Conservation (phyloP, 2,113 vertebrate genomes). For the Psilopsiagon aurifrons region DNA sequence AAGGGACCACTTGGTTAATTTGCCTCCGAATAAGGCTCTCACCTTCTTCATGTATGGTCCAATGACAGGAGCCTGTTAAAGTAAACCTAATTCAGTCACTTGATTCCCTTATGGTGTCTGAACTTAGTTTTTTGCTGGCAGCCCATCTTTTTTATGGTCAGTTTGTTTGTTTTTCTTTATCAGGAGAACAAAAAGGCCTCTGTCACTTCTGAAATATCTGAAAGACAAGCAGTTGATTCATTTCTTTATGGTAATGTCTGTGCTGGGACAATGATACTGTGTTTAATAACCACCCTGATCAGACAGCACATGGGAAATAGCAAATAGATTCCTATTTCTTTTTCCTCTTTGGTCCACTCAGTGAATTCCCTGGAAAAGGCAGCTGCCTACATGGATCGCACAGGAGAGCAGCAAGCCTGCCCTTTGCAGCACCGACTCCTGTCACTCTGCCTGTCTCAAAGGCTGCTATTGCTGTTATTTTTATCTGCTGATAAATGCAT, state of each 20-base stretch:
- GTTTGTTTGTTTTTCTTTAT: background rate
- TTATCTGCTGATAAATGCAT: background rate
- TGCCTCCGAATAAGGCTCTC: background rate
- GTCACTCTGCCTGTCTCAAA: background rate
- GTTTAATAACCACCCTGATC: background rate
- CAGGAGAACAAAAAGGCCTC: background rate
- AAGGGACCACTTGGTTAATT: background rate
- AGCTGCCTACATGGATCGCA: background rate
- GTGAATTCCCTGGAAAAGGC: background rate
- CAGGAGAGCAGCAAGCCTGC: background rate
- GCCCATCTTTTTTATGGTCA: background rate
- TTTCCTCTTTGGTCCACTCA: background rate
- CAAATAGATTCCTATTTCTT: too few species aligned
- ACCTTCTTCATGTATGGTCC: background rate
- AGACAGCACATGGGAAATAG: background rate
- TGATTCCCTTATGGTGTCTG: background rate
- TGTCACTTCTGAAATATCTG: background rate
- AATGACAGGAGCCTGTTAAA: background rate
- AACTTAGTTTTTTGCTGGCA: background rate
- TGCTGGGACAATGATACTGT: background rate
- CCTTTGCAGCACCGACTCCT: background rate
- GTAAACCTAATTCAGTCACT: background rate
- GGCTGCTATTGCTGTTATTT: constrained; percentile 24
- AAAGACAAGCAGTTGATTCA: background rate
- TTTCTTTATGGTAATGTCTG: background rate